Conservation (phyloP, 2,113 vertebrate species). For the Pampusana beccarii region DNA sequence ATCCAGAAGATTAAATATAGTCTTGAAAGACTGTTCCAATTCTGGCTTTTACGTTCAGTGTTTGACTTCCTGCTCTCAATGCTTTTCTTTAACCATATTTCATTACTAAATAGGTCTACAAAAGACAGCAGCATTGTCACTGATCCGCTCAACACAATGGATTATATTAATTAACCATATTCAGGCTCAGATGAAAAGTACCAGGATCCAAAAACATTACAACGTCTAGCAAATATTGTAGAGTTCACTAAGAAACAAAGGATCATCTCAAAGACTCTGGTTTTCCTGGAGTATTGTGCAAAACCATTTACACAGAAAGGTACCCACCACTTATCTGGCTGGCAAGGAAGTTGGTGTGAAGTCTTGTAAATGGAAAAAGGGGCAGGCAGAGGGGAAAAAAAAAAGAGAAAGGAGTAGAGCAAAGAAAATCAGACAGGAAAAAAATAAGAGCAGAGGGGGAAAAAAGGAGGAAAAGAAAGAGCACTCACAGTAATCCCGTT, state of each 20-base stretch:
- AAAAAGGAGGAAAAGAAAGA: no score
- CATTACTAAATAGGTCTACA: not conserved
- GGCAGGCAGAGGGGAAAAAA: fast-evolving
- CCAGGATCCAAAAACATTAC: not conserved
- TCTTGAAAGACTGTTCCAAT: not conserved
- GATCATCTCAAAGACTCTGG: not conserved
- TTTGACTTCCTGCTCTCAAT: not conserved
- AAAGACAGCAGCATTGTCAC: not conserved
- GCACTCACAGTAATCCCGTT: not conserved
- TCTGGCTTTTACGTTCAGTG: not conserved
- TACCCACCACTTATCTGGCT: not conserved
- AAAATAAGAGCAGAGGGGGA: no score
- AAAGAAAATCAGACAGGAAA: no score
- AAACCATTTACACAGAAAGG: not conserved
- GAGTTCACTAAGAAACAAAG: not conserved
- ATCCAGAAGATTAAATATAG: not conserved
- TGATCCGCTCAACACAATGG: not conserved
- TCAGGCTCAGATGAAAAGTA: not conserved
- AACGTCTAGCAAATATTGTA: fast-evolving
- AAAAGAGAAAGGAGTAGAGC: not conserved
- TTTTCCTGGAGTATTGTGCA: not conserved
- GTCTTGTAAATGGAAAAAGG: not conserved
- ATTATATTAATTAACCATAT: not conserved
- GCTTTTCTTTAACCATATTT: not conserved
- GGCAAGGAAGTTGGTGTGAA: not conserved